Percentiles rank a stretch among this genome's conserved stretches.
phyloP scores from a whole-genome alignment of 2,113 vertebrate genomes.

The Otolemur garnettii region DNA sequence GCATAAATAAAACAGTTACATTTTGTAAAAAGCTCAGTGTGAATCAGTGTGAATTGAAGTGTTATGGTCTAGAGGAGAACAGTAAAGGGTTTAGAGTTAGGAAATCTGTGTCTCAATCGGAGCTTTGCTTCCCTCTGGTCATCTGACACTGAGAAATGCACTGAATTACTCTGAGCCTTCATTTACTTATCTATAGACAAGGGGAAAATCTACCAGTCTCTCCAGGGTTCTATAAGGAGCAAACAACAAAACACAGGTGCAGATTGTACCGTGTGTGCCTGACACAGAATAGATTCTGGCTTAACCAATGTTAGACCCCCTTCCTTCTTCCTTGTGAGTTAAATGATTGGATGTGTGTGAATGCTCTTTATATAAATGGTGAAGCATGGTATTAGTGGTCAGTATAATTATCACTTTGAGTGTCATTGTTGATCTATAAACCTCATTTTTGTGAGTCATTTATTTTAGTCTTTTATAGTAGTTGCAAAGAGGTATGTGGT shows the following conservation, averaged over 20 bases:
- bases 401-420: not conserved
- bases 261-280: not conserved
- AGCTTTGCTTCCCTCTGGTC: slow-evolving; percentile 1
- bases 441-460: not conserved
- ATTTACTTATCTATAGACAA: slow-evolving; percentile 4
- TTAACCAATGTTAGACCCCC: not conserved
- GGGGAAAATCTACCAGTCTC: not conserved
- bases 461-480: slow-evolving; percentile 33
- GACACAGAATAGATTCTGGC: not conserved
- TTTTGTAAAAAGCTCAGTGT: slow-evolving; percentile 1
- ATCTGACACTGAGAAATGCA: not conserved
- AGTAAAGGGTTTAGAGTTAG: not conserved
- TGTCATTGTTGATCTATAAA: not conserved
- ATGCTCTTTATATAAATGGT: not conserved
- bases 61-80: not conserved
- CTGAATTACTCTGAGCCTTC: not conserved
- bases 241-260: not conserved
- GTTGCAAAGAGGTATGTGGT: not conserved
- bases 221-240: not conserved
- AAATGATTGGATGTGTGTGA: slow-evolving; percentile 32
- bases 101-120: slow-evolving; percentile 41
- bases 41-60: not conserved
- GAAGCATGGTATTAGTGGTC: not conserved
- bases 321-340: not conserved
- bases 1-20: slow-evolving; percentile 28